These are phyloP conservation scores for Siniperca knerii DNA, from an alignment of 2,113 vertebrate genomes.

Conservation along the genomic window DNA sequence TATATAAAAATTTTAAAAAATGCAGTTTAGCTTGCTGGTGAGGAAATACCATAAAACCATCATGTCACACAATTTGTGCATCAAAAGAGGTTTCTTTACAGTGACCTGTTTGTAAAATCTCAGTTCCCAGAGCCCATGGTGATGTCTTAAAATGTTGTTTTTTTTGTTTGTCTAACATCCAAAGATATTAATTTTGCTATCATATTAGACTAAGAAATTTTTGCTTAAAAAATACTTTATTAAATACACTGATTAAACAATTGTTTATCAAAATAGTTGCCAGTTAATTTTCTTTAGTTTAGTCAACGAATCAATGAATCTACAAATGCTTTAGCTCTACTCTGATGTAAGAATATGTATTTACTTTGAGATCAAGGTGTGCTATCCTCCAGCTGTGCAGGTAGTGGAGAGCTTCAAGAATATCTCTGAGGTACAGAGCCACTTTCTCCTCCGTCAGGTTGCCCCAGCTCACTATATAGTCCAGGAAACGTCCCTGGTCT, in stretches of 20 bases:
- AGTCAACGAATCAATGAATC: neutral
- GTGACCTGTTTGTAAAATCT: neutral
- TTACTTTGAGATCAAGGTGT: slow-evolving; percentile 97
- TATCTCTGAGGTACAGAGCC: slow-evolving; percentile 92
- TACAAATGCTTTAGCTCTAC: neutral
- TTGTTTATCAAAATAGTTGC: neutral
- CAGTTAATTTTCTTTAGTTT: neutral
- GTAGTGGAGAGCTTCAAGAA: slow-evolving; percentile 96
- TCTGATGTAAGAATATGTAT: neutral
- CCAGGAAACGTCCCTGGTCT: slow-evolving; percentile 96
- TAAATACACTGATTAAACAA: neutral
- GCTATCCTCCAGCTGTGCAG: slow-evolving; percentile 97
- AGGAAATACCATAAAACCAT: neutral
- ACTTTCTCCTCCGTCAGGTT: slow-evolving; percentile 98
- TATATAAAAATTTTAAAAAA: too few species aligned
- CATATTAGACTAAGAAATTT: neutral
- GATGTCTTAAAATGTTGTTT: neutral
- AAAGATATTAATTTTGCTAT: neutral
- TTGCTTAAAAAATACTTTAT: neutral
- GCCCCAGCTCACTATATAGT: slow-evolving; percentile 97
- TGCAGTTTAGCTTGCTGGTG: neutral
- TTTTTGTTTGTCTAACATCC: neutral
- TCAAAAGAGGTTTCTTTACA: neutral
- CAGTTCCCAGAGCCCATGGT: neutral
- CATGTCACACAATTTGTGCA: too few species aligned